phyloP scores from a whole-genome alignment of 2,113 vertebrate genomes.

The Chaenocephalus aceratus region DNA sequence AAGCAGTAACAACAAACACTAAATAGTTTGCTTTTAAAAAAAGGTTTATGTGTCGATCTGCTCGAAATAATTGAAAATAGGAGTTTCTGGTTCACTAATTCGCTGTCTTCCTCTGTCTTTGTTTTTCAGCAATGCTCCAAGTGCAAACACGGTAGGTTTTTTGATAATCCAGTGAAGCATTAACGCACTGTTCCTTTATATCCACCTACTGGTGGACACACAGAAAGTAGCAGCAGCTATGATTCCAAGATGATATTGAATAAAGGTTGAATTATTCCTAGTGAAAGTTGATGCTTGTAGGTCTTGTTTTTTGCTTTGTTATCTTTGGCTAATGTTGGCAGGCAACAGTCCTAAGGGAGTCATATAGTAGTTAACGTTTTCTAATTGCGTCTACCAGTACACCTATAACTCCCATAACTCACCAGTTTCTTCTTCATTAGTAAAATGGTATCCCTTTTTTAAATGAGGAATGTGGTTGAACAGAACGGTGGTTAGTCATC shows the following conservation, averaged over 20 bases:
- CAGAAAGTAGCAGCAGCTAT: background rate
- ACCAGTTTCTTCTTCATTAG: too few relatives aligned
- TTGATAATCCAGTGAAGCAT: background rate
- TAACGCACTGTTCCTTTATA: background rate
- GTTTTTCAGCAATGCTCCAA: conserved; percentile 98
- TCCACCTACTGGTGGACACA: conserved; percentile 2
- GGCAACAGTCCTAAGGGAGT: background rate
- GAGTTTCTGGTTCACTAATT: conserved; percentile 18
- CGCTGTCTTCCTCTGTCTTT: conserved; percentile 41
- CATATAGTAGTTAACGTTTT: background rate
- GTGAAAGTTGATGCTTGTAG: background rate
- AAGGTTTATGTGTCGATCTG: background rate
- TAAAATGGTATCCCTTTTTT: too few relatives aligned
- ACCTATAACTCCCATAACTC: too few relatives aligned
- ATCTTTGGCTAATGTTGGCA: background rate
- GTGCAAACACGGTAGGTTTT: conserved; percentile 95
- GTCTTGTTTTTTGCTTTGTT: background rate
- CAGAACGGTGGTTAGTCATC: background rate
- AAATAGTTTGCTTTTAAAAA: background rate
- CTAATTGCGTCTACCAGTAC: too few relatives aligned
- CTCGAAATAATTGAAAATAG: background rate
- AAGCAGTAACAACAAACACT: background rate
- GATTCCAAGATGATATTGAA: background rate
- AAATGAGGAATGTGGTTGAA: background rate
- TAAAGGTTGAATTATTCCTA: background rate